Base-by-base conservation (phyloP, 2,113 vertebrate species). In the Scolopax mira region DNA sequence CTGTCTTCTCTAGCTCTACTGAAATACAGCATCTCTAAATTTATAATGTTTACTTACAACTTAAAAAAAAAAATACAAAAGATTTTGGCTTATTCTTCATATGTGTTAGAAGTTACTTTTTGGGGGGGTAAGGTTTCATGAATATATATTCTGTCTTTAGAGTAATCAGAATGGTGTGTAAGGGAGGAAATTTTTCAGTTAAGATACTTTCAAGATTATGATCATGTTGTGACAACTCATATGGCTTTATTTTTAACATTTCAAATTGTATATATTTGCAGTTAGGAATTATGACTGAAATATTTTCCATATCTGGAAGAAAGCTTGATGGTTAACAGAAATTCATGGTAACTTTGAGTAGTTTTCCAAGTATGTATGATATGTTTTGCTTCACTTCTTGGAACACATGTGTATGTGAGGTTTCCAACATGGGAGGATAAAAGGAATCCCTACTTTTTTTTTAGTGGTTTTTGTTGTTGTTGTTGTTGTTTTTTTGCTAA, bases 381-480 rank as follows among this genome's bases (percentile, higher is more conserved):
- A 22, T 7, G 13, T 62, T 24, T n/a, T 79, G 22, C 37, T 88
- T 94, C 24, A 31, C 18, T 84, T 35, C 24, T 65, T 87, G 61
- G 30, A 78, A 21, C 3, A 2, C 0, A 0, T 5, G 3, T 46
- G 1, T 46, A 9, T 60, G 22, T 73, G 21, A 6, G 62, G 11
- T 37, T 91, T 85, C 62, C 41, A 65, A 1, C 18, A n/a, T 48
- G 19, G 30, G 19, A 70, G 13, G 4, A 19, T 67, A 35, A 66
- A 65, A 51, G 2, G 10, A 89, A 71, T 10, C 3, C 4, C 18
- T 67, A 4, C 7, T 31, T 83, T 69, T 31, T 12, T 44, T 46
- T 46, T 44, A 6, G 19, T 18, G 10, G 5, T 3, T 23, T 48
- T 48, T 48, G 22, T 22, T 21, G 19, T 19, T 57, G 5, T 3